These are phyloP conservation scores for Corythoichthys haematopterus DNA, from an alignment of 2,113 vertebrate species.

Conservation along the genomic window DNA sequence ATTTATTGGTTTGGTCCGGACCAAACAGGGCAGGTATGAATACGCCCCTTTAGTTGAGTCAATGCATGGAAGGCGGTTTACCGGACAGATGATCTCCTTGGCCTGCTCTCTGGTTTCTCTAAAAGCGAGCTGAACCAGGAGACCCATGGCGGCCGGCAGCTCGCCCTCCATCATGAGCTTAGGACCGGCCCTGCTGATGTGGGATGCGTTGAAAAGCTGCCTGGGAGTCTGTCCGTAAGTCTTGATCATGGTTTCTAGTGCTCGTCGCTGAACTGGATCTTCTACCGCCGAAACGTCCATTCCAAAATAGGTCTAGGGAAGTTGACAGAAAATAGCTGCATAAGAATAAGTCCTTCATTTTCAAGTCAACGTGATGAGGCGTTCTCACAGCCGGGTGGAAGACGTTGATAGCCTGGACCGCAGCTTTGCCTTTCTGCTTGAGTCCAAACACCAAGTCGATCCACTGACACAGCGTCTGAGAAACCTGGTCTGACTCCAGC, in stretches of 20 bases:
- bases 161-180: slow-evolving; percentile 88
- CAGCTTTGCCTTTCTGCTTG: slow-evolving; percentile 96
- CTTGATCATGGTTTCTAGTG: slow-evolving; percentile 98
- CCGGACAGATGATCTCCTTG: slow-evolving; percentile 85
- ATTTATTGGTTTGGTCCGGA: too few relatives aligned
- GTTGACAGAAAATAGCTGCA: background rate
- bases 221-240: slow-evolving; percentile 95
- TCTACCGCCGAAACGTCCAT: slow-evolving; percentile 98
- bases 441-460: slow-evolving; percentile 96
- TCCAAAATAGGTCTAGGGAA: slow-evolving; percentile 89
- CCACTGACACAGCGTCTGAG: slow-evolving; percentile 96
- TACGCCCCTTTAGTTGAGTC: background rate
- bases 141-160: slow-evolving; percentile 90
- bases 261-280: slow-evolving; percentile 93
- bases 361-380: background rate
- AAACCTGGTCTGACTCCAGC: slow-evolving; percentile 93
- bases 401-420: slow-evolving; percentile 96
- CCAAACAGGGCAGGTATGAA: too few relatives aligned
- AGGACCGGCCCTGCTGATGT: slow-evolving; percentile 78
- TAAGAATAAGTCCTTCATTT: background rate
- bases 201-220: slow-evolving; percentile 86
- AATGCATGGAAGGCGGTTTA: slow-evolving; percentile 50
- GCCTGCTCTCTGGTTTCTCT: slow-evolving; percentile 84
- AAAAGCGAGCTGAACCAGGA: slow-evolving; percentile 94
- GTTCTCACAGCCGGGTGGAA: slow-evolving; percentile 93